Percentiles rank a stretch among this genome's conserved stretches.
Evolutionary conservation across 1,140 invertebrate species (phyloP).

Genomic region (Drosophila albomicans): DNA sequence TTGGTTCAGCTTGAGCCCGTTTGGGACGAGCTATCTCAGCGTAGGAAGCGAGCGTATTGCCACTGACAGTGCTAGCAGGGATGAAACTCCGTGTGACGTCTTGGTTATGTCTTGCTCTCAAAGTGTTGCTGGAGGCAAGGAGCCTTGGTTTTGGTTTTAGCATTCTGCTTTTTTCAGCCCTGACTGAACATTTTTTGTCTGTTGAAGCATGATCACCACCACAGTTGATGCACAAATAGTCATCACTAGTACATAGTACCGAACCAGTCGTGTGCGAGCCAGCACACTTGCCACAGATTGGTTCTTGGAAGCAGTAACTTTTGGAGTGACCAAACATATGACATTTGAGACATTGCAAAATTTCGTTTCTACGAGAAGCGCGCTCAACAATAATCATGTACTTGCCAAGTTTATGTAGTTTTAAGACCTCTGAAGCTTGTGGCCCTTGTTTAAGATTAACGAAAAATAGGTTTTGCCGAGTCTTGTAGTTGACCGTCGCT

Average conservation of each 20-base stretch:
- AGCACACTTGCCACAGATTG: slow-evolving; percentile 30
- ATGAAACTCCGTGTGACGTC: neutral
- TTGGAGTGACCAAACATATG: slow-evolving; percentile 40
- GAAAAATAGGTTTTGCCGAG: neutral
- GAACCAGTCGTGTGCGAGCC: slow-evolving; percentile 18
- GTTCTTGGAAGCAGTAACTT: slow-evolving; percentile 35
- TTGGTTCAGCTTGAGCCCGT: neutral
- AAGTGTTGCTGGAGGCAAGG: neutral
- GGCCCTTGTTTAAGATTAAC: neutral
- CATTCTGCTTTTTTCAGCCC: neutral
- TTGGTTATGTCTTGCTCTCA: neutral
- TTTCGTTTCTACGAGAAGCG: no score
- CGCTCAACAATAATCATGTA: slow-evolving; percentile 23
- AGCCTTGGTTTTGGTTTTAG: neutral
- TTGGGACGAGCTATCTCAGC: neutral
- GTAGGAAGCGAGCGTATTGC: neutral
- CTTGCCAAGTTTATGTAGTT: slow-evolving; percentile 26
- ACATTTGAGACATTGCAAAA: slow-evolving; percentile 30
- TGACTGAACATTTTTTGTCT: neutral
- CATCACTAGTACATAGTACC: slow-evolving; percentile 1
- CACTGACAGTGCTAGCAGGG: neutral
- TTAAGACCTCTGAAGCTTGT: slow-evolving; percentile 3
- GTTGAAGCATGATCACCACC: slow-evolving; percentile 8
- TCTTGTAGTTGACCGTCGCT: slow-evolving; percentile 1
- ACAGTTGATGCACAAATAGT: neutral